Evolutionary conservation across 1,140 invertebrate species (phyloP), one percentile per base, ranked within the genome.

Genomic region (Pissodes strobi): DNA sequence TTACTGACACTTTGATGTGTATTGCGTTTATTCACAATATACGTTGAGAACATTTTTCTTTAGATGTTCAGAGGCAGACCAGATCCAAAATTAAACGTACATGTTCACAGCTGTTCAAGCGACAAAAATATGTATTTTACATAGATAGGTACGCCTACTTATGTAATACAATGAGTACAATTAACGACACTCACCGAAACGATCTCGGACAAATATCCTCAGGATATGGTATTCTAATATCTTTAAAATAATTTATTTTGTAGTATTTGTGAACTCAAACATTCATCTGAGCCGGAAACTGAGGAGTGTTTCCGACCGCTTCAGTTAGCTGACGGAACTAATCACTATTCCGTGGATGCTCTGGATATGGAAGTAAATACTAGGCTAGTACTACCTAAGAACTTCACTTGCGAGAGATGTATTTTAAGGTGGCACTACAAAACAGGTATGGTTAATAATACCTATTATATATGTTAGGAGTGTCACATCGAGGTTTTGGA

Each of bases 341-440:
- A 72, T 15, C 59, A 57, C 52, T 67, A 72, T 15, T 1, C 68
- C 0, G 73, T 80, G 19, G 71, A 69, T 4, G 17, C n/a, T 5
- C 51, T 57, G 46, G 18, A 48, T 1, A 79, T 76, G 3, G 68
- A 66, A 22, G 78, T 81, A 38, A 68, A 78, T 25, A 72, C 81
- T n/a, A 65, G 51, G 0, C 72, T 83, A 1, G 8, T 72, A 2
- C 71, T 87, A 4, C 88, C 89, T 0, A 15, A 72, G 2, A 76
- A 72, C 23, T n/a, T 90, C 1, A 82, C 73, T 1, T 90, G 88
- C 70, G 46, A 82, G 2, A 83, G 86, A 39, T 90, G 88, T 72
- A 84, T 89, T 0, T 70, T 90, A 1, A 82, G 88, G 57, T 90
- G 88, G 88, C 83, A 83, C 59, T 90, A 90, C 67, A 76, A 74